Evolutionary conservation across 2,113 vertebrate genomes (phyloP).

Genomic region (Benitochromis conjunctus): DNA sequence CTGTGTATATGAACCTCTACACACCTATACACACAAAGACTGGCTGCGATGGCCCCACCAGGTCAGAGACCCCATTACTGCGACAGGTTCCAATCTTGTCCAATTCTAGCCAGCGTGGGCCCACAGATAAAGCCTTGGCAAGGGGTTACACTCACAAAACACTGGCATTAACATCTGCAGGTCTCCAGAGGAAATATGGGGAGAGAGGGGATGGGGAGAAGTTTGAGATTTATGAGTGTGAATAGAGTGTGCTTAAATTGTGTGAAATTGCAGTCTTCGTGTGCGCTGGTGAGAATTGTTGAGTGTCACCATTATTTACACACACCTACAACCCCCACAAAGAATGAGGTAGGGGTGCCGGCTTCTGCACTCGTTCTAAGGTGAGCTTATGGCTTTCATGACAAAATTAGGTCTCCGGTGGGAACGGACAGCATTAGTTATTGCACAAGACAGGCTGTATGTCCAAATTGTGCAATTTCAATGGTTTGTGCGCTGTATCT

Average conservation of each 20-base stretch:
- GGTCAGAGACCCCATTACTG: conserved; percentile 64
- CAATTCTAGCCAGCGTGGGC: conserved; percentile 25
- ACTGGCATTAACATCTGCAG: not conserved
- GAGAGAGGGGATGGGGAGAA: not conserved
- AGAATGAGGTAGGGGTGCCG: not conserved
- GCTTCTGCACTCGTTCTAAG: not conserved
- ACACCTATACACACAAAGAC: not conserved
- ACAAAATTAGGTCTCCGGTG: not conserved
- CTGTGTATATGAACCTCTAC: conserved; percentile 7
- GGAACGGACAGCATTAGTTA: not conserved
- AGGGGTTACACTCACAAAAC: conserved; percentile 41
- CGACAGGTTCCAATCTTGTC: conserved; percentile 66
- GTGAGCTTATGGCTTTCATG: not conserved
- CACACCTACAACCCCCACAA: not conserved
- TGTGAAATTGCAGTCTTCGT: conserved; percentile 19
- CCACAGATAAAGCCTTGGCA: conserved; percentile 31
- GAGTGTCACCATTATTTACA: conserved; percentile 17
- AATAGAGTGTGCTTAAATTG: not conserved
- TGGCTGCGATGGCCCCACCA: not conserved
- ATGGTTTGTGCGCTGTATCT: not conserved
- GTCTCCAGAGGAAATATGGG: not conserved
- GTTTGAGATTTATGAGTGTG: conserved; percentile 34
- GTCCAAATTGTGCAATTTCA: not conserved
- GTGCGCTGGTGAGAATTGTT: conserved; percentile 25
- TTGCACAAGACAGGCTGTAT: not conserved